A percentile compares a stretch with the other conserved stretches of the same genome.
phyloP scores from a whole-genome alignment of 2,113 vertebrate genomes.

The Fulica atra region DNA sequence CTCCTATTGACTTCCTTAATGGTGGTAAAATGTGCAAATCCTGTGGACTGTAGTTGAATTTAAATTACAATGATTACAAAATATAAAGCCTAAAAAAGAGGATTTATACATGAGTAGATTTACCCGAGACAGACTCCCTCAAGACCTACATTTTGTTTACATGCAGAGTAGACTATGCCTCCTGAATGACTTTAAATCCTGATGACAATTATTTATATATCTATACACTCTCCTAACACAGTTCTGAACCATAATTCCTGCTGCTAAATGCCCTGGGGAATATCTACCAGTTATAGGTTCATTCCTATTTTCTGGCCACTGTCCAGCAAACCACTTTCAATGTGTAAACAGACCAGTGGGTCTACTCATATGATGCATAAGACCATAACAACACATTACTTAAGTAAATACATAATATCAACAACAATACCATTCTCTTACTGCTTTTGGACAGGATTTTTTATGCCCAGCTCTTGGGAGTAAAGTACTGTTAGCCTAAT shows the following conservation, averaged over 20 bases:
- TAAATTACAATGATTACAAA: constrained; percentile 55
- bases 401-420: neutral
- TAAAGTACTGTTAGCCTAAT: neutral
- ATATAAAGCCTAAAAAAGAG: constrained; percentile 61
- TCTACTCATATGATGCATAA: neutral
- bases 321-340: constrained; percentile 31
- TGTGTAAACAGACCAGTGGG: neutral
- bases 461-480: neutral
- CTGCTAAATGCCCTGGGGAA: neutral
- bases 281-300: neutral
- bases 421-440: neutral
- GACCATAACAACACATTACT: neutral
- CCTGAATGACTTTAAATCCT: constrained; percentile 20
- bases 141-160: constrained; percentile 60
- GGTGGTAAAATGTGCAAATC: constrained; percentile 52
- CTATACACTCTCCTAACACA: neutral
- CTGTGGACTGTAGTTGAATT: constrained; percentile 37
- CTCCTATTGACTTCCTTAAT: constrained; percentile 42
- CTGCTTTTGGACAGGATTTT: neutral
- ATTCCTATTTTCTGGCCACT: neutral
- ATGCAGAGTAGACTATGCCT: constrained; percentile 13
- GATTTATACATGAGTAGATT: constrained; percentile 61
- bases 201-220: constrained; percentile 6
- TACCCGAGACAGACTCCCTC: constrained; percentile 28
- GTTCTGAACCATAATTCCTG: neutral